These are phyloP conservation scores for Apoderus coryli DNA, from an alignment of 2,888 invertebrate species.

Conservation along the genomic window DNA sequence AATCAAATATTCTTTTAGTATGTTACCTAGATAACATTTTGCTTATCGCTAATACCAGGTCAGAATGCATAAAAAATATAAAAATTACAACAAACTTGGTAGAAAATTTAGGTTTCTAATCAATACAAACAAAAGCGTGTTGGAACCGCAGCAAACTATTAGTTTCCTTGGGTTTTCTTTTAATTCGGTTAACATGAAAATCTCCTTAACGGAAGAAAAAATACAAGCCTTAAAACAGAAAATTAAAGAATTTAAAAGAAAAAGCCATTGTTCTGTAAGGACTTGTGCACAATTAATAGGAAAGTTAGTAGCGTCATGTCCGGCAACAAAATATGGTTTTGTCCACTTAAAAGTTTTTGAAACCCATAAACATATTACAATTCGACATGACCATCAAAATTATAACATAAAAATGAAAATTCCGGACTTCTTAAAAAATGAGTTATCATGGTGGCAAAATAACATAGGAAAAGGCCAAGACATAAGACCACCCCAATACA, in stretches of 20 bases:
- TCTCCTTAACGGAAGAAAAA: constrained; percentile 6
- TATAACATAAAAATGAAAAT: constrained; percentile 3
- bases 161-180: constrained; percentile 14
- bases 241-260: not conserved
- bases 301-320: constrained; percentile 15
- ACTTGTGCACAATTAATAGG: constrained; percentile 15
- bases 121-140: constrained; percentile 14
- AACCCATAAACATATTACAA: not conserved
- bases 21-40: constrained; percentile 16
- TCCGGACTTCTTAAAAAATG: constrained; percentile 4
- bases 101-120: too few species aligned
- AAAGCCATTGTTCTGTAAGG: constrained; percentile 3
- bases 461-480: constrained; percentile 7
- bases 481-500: too few species aligned
- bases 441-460: constrained; percentile 6
- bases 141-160: constrained; percentile 9
- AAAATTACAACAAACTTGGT: too few species aligned
- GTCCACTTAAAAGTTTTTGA: constrained; percentile 20
- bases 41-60: constrained; percentile 9
- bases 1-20: constrained; percentile 11
- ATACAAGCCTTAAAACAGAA: not conserved
- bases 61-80: too few species aligned
- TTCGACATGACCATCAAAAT: not conserved
- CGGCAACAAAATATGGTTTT: constrained; percentile 18
- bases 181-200: constrained; percentile 3